A percentile compares a stretch with the other conserved stretches of the same genome.
These are phyloP conservation scores for Halictus rubicundus DNA, from an alignment of 1,140 invertebrate genomes.

Conservation along the genomic window DNA sequence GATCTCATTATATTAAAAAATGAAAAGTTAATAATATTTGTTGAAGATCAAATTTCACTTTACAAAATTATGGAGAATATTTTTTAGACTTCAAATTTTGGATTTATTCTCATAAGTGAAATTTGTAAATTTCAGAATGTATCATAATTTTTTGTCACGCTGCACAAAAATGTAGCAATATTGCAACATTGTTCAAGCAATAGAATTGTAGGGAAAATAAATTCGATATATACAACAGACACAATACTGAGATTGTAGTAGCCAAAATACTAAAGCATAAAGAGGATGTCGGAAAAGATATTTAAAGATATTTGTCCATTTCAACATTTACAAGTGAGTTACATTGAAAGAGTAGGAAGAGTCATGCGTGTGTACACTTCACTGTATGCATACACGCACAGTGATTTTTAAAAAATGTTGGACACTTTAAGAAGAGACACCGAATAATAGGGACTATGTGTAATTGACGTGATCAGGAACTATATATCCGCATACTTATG, in stretches of 20 bases:
- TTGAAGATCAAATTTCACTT: no score
- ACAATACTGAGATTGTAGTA: background rate
- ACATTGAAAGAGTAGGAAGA: slow-evolving; percentile 36
- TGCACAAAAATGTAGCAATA: background rate
- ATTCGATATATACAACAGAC: slow-evolving; percentile 12
- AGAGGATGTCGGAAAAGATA: background rate
- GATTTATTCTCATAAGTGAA: no score
- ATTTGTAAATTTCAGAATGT: no score
- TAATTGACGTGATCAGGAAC: slow-evolving; percentile 32
- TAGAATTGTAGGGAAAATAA: background rate
- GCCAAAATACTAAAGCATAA: slow-evolving; percentile 6
- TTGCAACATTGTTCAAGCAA: background rate
- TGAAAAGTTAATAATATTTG: no score
- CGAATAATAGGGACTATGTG: slow-evolving; percentile 35
- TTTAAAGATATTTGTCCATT: background rate
- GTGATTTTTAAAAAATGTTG: slow-evolving; percentile 28
- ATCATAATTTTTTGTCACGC: background rate
- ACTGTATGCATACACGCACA: slow-evolving; percentile 22
- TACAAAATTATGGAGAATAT: no score
- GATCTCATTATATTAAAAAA: no score
- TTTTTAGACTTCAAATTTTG: no score
- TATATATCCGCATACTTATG: slow-evolving; percentile 32
- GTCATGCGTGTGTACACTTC: background rate
- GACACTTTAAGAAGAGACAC: slow-evolving; percentile 45
- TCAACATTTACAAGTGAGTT: slow-evolving; percentile 5